phyloP scores from a whole-genome alignment of 1,140 invertebrate species.

The Calosoma granatense region DNA sequence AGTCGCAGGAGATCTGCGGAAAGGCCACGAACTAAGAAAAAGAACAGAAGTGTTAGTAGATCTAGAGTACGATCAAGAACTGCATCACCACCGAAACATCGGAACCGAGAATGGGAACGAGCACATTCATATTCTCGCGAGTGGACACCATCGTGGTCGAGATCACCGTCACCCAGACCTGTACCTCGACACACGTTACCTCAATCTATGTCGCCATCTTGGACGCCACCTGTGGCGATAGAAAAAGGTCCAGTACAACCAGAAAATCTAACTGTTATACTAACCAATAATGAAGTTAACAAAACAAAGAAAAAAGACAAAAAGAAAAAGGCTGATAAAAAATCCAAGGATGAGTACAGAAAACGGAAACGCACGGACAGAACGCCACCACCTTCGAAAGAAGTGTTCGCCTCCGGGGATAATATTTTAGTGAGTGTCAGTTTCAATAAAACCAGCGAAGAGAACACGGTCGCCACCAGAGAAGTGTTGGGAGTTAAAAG shows the following conservation, averaged over 20 bases:
- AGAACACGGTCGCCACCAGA: constrained; percentile 24
- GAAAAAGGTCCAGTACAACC: constrained; percentile 28
- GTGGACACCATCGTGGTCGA: constrained; percentile 34
- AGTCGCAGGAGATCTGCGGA: constrained; percentile 20
- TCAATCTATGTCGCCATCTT: constrained; percentile 24
- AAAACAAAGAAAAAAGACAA: constrained; percentile 49
- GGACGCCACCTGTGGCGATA: constrained; percentile 39
- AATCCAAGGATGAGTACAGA: constrained; percentile 38
- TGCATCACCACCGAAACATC: constrained; percentile 16
- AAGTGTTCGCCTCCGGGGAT: constrained; percentile 84
- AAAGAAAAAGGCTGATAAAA: constrained; percentile 34
- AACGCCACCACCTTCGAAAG: constrained; percentile 62
- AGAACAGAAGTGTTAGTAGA: constrained; percentile 16
- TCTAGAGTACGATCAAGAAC: constrained; percentile 16
- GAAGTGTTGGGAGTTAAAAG: constrained; percentile 19
- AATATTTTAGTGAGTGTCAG: constrained; percentile 86
- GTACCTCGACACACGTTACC: constrained; percentile 13
- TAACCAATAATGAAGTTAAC: constrained; percentile 43
- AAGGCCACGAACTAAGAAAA: constrained; percentile 25
- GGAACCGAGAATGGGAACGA: constrained; percentile 19
- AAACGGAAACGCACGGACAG: constrained; percentile 41
- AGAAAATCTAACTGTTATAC: constrained; percentile 39
- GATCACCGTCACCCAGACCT: constrained; percentile 28
- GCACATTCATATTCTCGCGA: constrained; percentile 16
- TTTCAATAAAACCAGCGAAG: constrained; percentile 60